Percentiles rank a stretch among this genome's conserved stretches.
phyloP scores from a whole-genome alignment of 2,113 vertebrate genomes.

The Cottus gobio region DNA sequence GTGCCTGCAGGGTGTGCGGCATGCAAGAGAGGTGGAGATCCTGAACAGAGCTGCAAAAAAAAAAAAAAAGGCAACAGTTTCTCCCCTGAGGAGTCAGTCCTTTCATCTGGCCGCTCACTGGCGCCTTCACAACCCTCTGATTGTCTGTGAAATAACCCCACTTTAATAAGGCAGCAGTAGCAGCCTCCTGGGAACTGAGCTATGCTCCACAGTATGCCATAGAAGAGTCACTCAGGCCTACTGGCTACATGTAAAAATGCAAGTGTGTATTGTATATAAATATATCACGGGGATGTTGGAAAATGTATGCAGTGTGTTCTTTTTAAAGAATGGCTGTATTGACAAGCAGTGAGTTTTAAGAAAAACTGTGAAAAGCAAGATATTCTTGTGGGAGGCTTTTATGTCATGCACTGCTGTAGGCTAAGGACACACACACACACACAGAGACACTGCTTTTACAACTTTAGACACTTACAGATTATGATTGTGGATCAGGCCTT shows the following conservation, averaged over 20 bases:
- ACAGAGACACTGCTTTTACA: neutral
- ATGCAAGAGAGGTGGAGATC: conserved; percentile 61
- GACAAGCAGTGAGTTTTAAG: neutral
- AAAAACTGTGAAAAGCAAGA: neutral
- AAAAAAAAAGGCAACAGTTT: conserved; percentile 80
- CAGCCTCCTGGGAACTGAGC: conserved; percentile 78
- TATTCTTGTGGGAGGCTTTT: conserved; percentile 8
- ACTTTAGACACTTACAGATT: neutral
- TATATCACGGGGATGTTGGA: neutral
- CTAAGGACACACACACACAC: conserved; percentile 3
- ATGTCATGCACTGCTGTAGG: neutral
- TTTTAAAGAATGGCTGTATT: neutral
- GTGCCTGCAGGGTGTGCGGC: conserved; percentile 62
- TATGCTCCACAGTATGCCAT: conserved; percentile 34
- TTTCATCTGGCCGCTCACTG: conserved; percentile 86
- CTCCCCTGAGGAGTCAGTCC: conserved; percentile 83
- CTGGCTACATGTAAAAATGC: conserved; percentile 20
- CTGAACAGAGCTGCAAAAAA: conserved; percentile 65
- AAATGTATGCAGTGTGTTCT: neutral
- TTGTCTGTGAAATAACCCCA: conserved; percentile 86
- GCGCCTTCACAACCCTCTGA: conserved; percentile 86
- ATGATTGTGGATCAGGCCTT: conserved; percentile 12
- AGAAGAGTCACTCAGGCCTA: conserved; percentile 40
- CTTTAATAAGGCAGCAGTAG: conserved; percentile 80
- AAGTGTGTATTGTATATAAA: conserved; percentile 24